A percentile compares a stretch with the other conserved stretches of the same genome.
Conservation (phyloP, 2,888 invertebrate species). For the Hirtodrosophila duncani region DNA sequence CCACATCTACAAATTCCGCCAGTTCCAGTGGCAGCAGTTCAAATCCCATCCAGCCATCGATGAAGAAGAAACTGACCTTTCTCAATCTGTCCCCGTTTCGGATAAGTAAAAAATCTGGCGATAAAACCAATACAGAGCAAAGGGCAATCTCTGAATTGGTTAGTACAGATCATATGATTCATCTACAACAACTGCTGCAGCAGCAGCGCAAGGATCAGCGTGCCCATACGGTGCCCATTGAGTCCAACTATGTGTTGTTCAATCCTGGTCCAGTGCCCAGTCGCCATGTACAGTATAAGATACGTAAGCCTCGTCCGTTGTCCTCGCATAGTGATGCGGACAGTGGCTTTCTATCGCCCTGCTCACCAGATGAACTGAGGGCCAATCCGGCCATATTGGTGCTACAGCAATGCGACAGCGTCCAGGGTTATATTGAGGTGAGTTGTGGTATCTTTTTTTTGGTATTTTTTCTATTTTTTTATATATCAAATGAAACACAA, state of each 20-base stretch:
- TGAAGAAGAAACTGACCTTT: slow-evolving; percentile 75
- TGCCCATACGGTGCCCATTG: slow-evolving; percentile 76
- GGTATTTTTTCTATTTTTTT: not conserved
- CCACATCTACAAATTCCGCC: slow-evolving; percentile 66
- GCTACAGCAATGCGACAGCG: slow-evolving; percentile 78
- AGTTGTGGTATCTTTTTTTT: slow-evolving; percentile 38
- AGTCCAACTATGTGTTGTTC: slow-evolving; percentile 77
- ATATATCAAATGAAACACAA: no score
- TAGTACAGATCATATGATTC: slow-evolving; percentile 68
- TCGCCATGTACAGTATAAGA: slow-evolving; percentile 77
- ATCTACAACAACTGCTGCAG: slow-evolving; percentile 64
- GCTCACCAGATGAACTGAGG: slow-evolving; percentile 80
- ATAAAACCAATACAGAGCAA: slow-evolving; percentile 40
- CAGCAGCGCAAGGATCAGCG: slow-evolving; percentile 67
- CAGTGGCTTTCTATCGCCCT: slow-evolving; percentile 83
- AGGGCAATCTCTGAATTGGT: slow-evolving; percentile 70
- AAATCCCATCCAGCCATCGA: slow-evolving; percentile 47
- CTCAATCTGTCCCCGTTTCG: slow-evolving; percentile 76
- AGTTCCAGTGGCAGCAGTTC: slow-evolving; percentile 56
- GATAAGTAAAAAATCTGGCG: slow-evolving; percentile 39
- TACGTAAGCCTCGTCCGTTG: slow-evolving; percentile 75
- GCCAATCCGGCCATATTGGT: slow-evolving; percentile 76
- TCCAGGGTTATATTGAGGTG: slow-evolving; percentile 78
- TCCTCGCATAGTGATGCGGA: slow-evolving; percentile 82
- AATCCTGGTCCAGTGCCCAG: slow-evolving; percentile 78